These are phyloP conservation scores for Cactoblastis cactorum DNA, from an alignment of 2,888 invertebrate species.

Conservation along the genomic window DNA sequence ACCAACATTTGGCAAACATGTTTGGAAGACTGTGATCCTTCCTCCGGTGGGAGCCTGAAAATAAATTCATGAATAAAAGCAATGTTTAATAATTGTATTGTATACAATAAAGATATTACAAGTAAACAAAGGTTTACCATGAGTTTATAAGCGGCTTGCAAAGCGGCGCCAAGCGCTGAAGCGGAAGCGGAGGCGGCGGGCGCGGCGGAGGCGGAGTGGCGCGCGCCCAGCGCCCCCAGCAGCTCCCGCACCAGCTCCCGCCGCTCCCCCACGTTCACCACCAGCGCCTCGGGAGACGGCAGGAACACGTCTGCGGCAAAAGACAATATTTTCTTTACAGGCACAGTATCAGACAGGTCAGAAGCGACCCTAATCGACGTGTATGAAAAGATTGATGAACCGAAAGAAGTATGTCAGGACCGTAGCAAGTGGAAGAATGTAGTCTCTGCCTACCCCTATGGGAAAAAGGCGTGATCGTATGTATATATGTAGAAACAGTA, in stretches of 20 bases:
- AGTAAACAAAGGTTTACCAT: constrained; percentile 81
- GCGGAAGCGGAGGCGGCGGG: constrained; percentile 86
- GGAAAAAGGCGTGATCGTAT: no score
- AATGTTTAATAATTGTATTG: no score
- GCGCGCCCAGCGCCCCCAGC: constrained; percentile 85
- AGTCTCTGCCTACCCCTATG: no score
- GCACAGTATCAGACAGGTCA: no score
- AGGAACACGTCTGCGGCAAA: constrained; percentile 97
- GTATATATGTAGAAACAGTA: no score
- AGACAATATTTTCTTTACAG: no score
- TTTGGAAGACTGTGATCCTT: constrained; percentile 95
- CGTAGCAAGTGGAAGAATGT: no score
- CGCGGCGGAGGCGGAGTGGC: constrained; percentile 57
- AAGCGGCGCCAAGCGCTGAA: constrained; percentile 94
- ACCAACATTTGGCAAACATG: constrained; percentile 90
- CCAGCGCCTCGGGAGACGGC: constrained; percentile 95
- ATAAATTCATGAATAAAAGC: no score
- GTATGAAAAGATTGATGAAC: no score
- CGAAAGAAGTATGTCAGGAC: no score
- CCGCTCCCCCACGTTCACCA: constrained; percentile 94
- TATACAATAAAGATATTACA: no score
- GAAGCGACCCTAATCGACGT: no score
- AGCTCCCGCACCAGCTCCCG: constrained; percentile 87
- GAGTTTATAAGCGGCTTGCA: constrained; percentile 94
- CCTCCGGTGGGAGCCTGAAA: constrained; percentile 92